Evolutionary conservation across 2,797 vertebrate species (phyloP).

Genomic region (Chelon labrosus): DNA sequence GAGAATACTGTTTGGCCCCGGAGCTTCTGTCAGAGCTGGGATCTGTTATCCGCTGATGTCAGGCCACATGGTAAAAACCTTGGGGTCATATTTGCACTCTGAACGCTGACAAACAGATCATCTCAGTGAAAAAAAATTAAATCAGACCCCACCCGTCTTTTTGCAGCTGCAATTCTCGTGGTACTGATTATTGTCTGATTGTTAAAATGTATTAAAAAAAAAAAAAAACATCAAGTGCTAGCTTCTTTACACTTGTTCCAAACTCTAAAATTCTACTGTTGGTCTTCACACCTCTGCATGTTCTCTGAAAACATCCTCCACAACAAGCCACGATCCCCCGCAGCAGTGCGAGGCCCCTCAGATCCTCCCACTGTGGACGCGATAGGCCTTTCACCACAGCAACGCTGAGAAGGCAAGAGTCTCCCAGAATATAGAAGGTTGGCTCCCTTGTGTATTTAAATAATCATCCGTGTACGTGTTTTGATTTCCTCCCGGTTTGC

Average conservation of each 20-base stretch:
- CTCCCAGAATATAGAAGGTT: slow-evolving; percentile 17
- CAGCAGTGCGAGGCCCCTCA: slow-evolving; percentile 55
- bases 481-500: slow-evolving; percentile 6
- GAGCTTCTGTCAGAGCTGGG: slow-evolving; percentile 38
- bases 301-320: slow-evolving; percentile 55
- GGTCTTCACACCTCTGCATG: slow-evolving; percentile 59
- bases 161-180: slow-evolving; percentile 1
- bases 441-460: slow-evolving; percentile 38
- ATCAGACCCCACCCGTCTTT: slow-evolving; percentile 3
- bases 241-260: slow-evolving; percentile 39
- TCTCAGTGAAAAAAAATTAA: slow-evolving; percentile 13
- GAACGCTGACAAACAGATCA: slow-evolving; percentile 54
- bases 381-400: slow-evolving; percentile 40
- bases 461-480: slow-evolving; percentile 4
- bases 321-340: slow-evolving; percentile 40
- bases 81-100: slow-evolving; percentile 37
- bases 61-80: slow-evolving; percentile 46
- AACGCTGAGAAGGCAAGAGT: slow-evolving; percentile 18
- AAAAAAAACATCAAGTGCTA: slow-evolving; percentile 9
- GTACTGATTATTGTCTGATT: slow-evolving; percentile 28
- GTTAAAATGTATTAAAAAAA: background rate
- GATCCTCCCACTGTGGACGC: slow-evolving; percentile 66
- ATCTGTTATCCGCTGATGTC: slow-evolving; percentile 49
- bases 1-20: slow-evolving; percentile 45
- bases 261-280: slow-evolving; percentile 41